Base-by-base conservation (phyloP, 2,888 invertebrate genomes). In the Drosophila emarginata region DNA sequence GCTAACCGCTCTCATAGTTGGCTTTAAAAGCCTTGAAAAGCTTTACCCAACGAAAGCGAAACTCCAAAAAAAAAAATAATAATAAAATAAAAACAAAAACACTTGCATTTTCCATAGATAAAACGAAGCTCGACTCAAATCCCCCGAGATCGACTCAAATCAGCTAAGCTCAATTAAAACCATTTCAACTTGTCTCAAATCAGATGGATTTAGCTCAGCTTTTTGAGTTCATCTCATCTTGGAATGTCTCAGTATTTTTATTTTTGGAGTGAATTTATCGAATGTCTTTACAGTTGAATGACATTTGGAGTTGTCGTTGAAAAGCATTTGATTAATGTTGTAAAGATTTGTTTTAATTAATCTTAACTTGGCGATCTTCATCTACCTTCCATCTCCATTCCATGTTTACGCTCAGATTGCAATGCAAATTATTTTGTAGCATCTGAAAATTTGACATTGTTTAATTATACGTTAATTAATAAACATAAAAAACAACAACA, bases 1-100 rank as follows among this genome's bases (percentile, higher is more conserved):
- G 61, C 67, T 57, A 51, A 56, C 51, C 65, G 66, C 64, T 21
- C 61, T 32, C 50, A 58, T 18, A 61, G 65, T 65, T 56, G 63
- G 61, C 51, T 70, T 67, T 67, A 61, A 50, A 71, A 64, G 82
- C 88, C 88, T 87, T 83, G 84, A 80, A 54, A 84, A 84, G 84
- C 88, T 84, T 66, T 76, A 1, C 1, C 76, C 76, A 83, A 87
- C 78, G 90, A 89, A 89, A 90, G 89, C 89, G 89, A 89, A 81
- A 45, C 45, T 45, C 45, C 45, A 45, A 18, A 7, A n/a, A n/a
- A n/a, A n/a, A 6, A 15, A 15, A 40, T 2, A 40, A 40, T 6
- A 40, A 40, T 15, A 40, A 86, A 70, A 77, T 4, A 73, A 61
- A 57, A 81, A 85, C 80, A 65, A 57, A 81, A 86, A 80, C 79